Evolutionary conservation across 2,888 invertebrate genomes (phyloP).

Genomic region (Tipula unca): DNA sequence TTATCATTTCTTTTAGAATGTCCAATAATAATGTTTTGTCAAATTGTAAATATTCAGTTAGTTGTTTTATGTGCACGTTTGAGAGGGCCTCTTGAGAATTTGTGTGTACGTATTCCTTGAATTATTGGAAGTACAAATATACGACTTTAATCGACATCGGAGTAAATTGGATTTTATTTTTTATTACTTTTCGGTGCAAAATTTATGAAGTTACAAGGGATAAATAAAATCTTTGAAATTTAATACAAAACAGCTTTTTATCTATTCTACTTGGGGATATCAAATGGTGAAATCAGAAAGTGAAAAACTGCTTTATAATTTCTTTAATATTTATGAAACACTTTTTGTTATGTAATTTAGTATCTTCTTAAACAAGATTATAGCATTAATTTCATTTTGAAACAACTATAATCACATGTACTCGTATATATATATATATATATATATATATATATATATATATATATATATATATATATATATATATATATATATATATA

Average conservation of each 20-base stretch:
- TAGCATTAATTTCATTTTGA: no score
- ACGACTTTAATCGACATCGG: not conserved
- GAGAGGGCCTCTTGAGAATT: not conserved
- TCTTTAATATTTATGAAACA: no score
- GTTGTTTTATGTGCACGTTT: not conserved
- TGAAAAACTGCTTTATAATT: no score
- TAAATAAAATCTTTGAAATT: not conserved
- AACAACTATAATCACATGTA: no score
- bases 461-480: no score
- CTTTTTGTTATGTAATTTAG: no score
- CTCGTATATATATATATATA: no score
- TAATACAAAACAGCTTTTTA: not conserved
- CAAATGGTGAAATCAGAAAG: no score
- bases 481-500: no score
- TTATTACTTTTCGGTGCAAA: not conserved
- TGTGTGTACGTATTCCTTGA: not conserved
- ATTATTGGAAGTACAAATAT: not conserved
- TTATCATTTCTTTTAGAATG: not conserved
- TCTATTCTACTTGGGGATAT: no score
- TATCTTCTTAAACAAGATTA: no score
- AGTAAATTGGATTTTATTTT: not conserved
- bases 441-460: no score
- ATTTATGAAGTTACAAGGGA: not conserved
- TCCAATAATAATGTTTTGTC: not conserved
- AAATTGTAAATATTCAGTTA: not conserved